Conservation (phyloP, 2,797 vertebrate species). For the Alectoris magna region DNA sequence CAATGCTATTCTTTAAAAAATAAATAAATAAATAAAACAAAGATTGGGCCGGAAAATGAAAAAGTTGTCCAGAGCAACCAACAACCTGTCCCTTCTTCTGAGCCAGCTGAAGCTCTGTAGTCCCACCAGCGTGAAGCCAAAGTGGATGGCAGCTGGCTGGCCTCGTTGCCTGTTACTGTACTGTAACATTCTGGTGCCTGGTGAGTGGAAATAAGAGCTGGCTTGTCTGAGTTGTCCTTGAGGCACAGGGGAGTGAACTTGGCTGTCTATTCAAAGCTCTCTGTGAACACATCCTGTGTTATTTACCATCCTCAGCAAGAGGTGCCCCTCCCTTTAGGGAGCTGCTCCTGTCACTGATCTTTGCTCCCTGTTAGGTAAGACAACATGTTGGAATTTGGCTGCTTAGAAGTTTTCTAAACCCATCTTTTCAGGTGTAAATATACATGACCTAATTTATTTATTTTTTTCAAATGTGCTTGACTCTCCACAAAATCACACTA, state of each 20-base stretch:
- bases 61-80: background rate
- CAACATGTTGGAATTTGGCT: background rate
- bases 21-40: background rate
- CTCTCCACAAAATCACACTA: background rate
- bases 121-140: background rate
- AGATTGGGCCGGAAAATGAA: background rate
- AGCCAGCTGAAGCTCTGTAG: background rate
- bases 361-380: background rate
- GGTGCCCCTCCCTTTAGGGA: background rate
- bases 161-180: background rate
- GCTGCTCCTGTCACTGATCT: background rate
- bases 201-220: background rate
- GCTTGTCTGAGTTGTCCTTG: background rate
- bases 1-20: background rate
- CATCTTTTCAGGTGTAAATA: conserved; percentile 22
- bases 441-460: conserved; percentile 9
- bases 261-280: background rate
- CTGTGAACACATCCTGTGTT: background rate
- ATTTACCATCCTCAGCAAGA: background rate
- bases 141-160: background rate
- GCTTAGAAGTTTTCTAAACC: conserved; percentile 41
- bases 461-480: background rate
- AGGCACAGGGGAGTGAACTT: background rate
- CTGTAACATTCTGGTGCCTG: background rate
- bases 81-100: background rate